Evolutionary conservation across 2,113 vertebrate species (phyloP), one percentile per base, ranked within the genome.

Genomic region (Blennius ocellaris): DNA sequence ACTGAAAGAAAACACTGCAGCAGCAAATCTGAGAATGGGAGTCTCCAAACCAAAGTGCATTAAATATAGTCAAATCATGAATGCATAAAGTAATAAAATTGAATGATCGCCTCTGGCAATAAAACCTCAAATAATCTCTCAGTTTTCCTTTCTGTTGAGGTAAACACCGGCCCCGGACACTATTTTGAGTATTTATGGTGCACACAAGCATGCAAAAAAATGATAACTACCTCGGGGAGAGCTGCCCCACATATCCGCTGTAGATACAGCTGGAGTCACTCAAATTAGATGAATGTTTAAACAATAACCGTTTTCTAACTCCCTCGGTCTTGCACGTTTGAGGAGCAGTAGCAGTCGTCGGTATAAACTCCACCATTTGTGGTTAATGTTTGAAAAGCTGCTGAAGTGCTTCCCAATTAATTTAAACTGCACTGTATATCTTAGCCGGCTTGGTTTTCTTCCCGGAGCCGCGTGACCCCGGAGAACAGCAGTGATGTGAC

Each of bases 221-320:
- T 56, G 50, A 77, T 82, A 86, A 81, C 66, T 78, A 81, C 63
- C 66, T 65, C 65, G 44, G 69, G 57, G 62, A 68, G 68, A 65
- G 55, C 17, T 69, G 65, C 51, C 57, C 50, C 73, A 73, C 68
- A 64, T 71, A 64, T 75, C 47, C 47, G 50, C 17, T 72, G 75
- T 79, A 83, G 69, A 69, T 81, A 86, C 90, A 94, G 88, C 92
- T 93, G 91, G 77, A 82, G 70, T 83, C 66, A 77, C 84, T 92
- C 88, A 89, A 85, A 87, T 76, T 76, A 76, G 82, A 88, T 76
- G 54, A 88, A 84, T 90, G 87, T 88, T 90, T 89, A 91, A 87
- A 90, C 84, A 92, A 86, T 73, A 85, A 85, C 73, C 78, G 55
- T 82, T 80, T 84, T 77, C 70, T 61, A 53, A 53, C 63, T 84